Evolutionary conservation across 2,113 vertebrate species (phyloP), one percentile per base, ranked within the genome.

Genomic region (Zeus faber): DNA sequence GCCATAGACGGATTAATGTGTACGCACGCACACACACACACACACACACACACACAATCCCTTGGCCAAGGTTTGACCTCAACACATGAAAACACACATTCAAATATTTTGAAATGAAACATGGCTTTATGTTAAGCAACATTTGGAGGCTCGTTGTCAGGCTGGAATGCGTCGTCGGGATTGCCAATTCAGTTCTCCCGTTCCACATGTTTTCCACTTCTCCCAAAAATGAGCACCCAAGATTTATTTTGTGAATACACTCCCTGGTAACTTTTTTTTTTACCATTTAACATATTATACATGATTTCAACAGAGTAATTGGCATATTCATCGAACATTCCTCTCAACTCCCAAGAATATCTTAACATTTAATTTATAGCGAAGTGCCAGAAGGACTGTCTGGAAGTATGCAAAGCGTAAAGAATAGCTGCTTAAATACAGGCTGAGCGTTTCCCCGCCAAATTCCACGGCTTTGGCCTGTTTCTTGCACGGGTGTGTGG

Each of bases 281-380:
- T 37, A 62, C 68, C 70, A 70, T 77, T 13, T 51, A 78, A 27
- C 72, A 82, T 83, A 74, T 70, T 74, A 67, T 82, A 88, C 83
- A 86, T 65, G 49, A 66, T 80, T 83, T 82, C 71, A 81, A 75
- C 72, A 81, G 45, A 80, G 70, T 73, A 14, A 55, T 26, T 33
- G 47, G 17, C 29, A 49, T 56, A 22, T 25, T 47, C 21, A n/a
- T 3, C 5, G 2, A 8, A 3, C 55, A 46, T 21, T 47, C 27
- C 56, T 53, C 49, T 35, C 50, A 41, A 64, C 51, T 46, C 43
- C 39, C 40, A 41, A 58, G 45, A 21, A 25, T 48, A 41, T 44
- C 58, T 57, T 45, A 31, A 23, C 33, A 37, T 4, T 37, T 14
- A 37, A 37, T 37, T 11, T 37, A 6, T 20, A 31, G 7, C 52